phyloP scores from a whole-genome alignment of 2,888 invertebrate species.

The Chesias legatella region DNA sequence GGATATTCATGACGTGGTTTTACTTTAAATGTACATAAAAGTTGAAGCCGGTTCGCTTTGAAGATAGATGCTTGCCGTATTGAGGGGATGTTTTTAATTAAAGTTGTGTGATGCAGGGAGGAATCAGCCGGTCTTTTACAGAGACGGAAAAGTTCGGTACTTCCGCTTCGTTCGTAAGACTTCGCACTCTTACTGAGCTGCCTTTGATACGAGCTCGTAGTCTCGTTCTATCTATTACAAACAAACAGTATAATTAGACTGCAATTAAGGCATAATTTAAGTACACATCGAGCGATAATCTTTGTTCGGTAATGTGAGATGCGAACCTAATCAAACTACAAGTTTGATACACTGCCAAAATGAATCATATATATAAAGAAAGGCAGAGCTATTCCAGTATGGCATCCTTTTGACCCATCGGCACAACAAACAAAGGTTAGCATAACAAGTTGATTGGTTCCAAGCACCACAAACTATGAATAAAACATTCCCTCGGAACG shows the following conservation, averaged over 20 bases:
- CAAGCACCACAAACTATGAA: conserved; percentile 31
- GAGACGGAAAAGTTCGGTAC: conserved; percentile 32
- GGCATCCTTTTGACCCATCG: background rate
- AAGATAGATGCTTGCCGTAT: conserved; percentile 41
- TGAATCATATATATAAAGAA: too few relatives aligned
- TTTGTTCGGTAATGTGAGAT: too few relatives aligned
- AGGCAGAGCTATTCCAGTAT: too few relatives aligned
- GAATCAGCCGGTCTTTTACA: conserved; percentile 18
- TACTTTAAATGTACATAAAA: conserved; percentile 45
- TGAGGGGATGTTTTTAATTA: conserved; percentile 57
- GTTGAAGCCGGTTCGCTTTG: conserved; percentile 38
- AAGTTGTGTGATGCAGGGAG: conserved; percentile 52
- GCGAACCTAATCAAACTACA: too few relatives aligned
- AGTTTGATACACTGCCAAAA: too few relatives aligned
- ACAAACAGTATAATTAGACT: too few relatives aligned
- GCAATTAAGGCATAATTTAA: too few relatives aligned
- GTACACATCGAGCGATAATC: too few relatives aligned
- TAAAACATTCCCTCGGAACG: conserved; percentile 34
- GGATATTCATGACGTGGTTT: background rate
- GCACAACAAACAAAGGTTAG: conserved; percentile 13
- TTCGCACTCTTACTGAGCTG: conserved; percentile 23
- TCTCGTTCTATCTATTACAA: too few relatives aligned
- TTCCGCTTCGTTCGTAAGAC: conserved; percentile 22
- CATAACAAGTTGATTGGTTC: conserved; percentile 23
- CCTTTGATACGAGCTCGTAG: conserved; percentile 24